phyloP scores from a whole-genome alignment of 2,113 vertebrate species.

The Pomatostomus ruficeps region DNA sequence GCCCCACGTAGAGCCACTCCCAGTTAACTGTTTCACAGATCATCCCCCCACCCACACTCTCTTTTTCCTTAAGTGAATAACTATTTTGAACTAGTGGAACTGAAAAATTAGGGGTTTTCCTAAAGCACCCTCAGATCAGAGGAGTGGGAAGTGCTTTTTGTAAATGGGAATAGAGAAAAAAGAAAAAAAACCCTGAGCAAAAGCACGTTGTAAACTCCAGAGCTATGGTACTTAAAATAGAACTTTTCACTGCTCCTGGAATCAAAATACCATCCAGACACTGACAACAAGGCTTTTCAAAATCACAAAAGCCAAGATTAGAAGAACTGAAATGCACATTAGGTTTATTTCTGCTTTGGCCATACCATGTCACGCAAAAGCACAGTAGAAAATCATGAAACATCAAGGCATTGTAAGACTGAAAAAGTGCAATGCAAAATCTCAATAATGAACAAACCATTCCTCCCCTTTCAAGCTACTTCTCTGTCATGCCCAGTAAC shows the following conservation, averaged over 20 bases:
- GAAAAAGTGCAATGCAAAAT: background rate
- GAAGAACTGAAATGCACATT: background rate
- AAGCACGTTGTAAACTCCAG: background rate
- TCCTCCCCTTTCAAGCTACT: background rate
- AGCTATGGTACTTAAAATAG: background rate
- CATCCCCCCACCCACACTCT: background rate
- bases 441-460: background rate
- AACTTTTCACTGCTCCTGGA: background rate
- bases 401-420: background rate
- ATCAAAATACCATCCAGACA: background rate
- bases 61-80: background rate
- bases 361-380: background rate
- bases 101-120: slow-evolving; percentile 1
- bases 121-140: background rate
- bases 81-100: background rate
- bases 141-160: background rate
- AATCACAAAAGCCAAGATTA: background rate
- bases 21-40: background rate
- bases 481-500: background rate
- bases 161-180: background rate
- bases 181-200: background rate
- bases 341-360: background rate
- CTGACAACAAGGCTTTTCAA: background rate
- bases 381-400: background rate
- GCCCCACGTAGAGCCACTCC: background rate